These are phyloP conservation scores for Pandemis corylana DNA, from an alignment of 2,888 invertebrate genomes.

Conservation along the genomic window DNA sequence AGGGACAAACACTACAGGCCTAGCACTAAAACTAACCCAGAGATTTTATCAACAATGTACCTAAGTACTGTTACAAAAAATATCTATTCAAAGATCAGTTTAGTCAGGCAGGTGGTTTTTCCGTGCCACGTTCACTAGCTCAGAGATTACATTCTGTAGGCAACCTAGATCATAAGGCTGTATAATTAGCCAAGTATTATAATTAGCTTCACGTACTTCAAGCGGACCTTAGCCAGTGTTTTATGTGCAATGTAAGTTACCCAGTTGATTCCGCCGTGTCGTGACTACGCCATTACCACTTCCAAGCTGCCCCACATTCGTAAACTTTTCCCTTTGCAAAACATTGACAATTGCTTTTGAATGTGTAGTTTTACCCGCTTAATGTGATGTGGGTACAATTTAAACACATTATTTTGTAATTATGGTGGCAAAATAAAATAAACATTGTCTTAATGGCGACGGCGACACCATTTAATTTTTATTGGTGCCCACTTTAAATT, in stretches of 20 bases:
- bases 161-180: slow-evolving; percentile 25
- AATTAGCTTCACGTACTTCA: slow-evolving; percentile 36
- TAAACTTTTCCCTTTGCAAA: slow-evolving; percentile 54
- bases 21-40: not conserved
- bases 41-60: not conserved
- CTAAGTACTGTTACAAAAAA: not conserved
- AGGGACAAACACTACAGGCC: not conserved
- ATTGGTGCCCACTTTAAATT: slow-evolving; percentile 12
- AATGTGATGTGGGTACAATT: slow-evolving; percentile 23
- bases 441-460: slow-evolving; percentile 26
- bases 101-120: not conserved
- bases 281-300: slow-evolving; percentile 62
- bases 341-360: slow-evolving; percentile 39
- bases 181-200: slow-evolving; percentile 32
- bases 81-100: not conserved
- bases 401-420: slow-evolving; percentile 29
- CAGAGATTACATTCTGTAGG: slow-evolving; percentile 10
- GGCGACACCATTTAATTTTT: slow-evolving; percentile 31
- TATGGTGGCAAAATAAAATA: slow-evolving; percentile 29
- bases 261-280: slow-evolving; percentile 56
- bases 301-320: slow-evolving; percentile 58
- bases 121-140: slow-evolving; percentile 8
- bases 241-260: slow-evolving; percentile 44
- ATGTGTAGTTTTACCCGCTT: slow-evolving; percentile 33
- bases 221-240: slow-evolving; percentile 25